A percentile compares a stretch with the other conserved stretches of the same genome.
phyloP scores from a whole-genome alignment of 1,140 invertebrate species.

The Tyrophagus putrescentiae region DNA sequence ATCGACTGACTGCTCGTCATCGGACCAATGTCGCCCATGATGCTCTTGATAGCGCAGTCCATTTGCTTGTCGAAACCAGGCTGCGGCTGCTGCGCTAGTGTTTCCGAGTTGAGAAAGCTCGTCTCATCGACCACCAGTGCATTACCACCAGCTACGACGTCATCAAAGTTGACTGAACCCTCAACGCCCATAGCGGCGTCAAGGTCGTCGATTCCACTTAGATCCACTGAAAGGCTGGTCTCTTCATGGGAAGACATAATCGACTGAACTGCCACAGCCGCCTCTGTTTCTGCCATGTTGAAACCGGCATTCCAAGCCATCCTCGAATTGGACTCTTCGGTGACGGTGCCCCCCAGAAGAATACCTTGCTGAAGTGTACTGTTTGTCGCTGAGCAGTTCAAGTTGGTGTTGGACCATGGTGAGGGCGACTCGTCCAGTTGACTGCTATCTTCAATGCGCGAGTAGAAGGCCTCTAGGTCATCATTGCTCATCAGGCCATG shows the following conservation, averaged over 20 bases:
- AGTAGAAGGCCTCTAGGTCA: slow-evolving; percentile 16
- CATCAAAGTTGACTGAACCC: slow-evolving; percentile 20
- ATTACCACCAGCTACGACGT: slow-evolving; percentile 24
- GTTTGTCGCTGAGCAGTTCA: slow-evolving; percentile 16
- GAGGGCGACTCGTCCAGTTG: slow-evolving; percentile 11
- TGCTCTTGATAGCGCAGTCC: slow-evolving; percentile 58
- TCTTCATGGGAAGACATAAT: slow-evolving; percentile 21
- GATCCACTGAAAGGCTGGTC: slow-evolving; percentile 14
- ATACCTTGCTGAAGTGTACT: slow-evolving; percentile 17
- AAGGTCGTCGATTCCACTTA: slow-evolving; percentile 24
- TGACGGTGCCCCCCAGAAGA: slow-evolving; percentile 3
- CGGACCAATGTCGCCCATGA: slow-evolving; percentile 37
- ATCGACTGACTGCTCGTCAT: not conserved
- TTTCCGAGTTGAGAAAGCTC: not conserved
- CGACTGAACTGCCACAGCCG: slow-evolving; percentile 22
- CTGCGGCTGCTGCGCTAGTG: not conserved
- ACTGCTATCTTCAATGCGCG: slow-evolving; percentile 11
- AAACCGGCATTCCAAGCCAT: slow-evolving; percentile 7
- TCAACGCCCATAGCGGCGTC: slow-evolving; percentile 18
- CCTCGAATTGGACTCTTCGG: not conserved
- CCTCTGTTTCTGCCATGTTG: slow-evolving; percentile 20
- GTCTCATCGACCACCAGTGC: slow-evolving; percentile 18
- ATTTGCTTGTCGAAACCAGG: slow-evolving; percentile 38
- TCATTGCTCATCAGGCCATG: not conserved
- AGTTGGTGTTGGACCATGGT: slow-evolving; percentile 20